Percentiles rank a stretch among this genome's conserved stretches.
Conservation (phyloP, 2,888 invertebrate genomes). For the Euclidia mi region DNA sequence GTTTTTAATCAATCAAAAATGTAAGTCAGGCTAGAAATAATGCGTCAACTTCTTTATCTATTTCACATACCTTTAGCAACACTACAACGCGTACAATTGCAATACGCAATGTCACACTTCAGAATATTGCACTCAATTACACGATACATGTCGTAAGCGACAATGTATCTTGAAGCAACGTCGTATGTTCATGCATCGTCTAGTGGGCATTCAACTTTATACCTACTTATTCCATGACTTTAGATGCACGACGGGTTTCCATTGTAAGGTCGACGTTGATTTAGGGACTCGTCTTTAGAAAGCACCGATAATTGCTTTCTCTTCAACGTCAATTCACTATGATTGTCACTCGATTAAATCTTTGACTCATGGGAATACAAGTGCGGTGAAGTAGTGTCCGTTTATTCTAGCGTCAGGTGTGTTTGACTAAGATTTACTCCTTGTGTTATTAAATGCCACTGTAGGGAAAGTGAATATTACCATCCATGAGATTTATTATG, state of each 20-base stretch:
- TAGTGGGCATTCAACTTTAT: background rate
- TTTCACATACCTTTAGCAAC: too few relatives aligned
- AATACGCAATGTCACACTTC: background rate
- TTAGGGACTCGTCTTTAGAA: conserved; percentile 47
- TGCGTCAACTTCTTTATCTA: too few relatives aligned
- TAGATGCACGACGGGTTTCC: conserved; percentile 59
- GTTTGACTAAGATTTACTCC: conserved; percentile 18
- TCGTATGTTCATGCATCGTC: background rate
- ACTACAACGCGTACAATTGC: too few relatives aligned
- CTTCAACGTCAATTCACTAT: conserved; percentile 39
- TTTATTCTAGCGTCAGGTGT: conserved; percentile 1
- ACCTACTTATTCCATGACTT: conserved; percentile 16
- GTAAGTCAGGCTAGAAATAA: too few relatives aligned
- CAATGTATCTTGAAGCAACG: background rate
- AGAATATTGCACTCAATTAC: conserved; percentile 11
- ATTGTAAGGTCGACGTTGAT: conserved; percentile 59
- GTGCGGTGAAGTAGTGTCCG: conserved; percentile 14
- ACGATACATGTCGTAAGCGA: background rate
- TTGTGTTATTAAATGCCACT: conserved; percentile 7
- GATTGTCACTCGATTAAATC: conserved; percentile 41
- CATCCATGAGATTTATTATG: background rate
- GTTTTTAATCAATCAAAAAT: too few relatives aligned
- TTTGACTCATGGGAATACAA: conserved; percentile 30
- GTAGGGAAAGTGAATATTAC: conserved; percentile 1
- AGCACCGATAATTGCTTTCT: conserved; percentile 55